Evolutionary conservation across 37 sponge, comb jelly and placozoan genomes (phyloP).

Genomic region (Diacarnus erythraeanus): DNA sequence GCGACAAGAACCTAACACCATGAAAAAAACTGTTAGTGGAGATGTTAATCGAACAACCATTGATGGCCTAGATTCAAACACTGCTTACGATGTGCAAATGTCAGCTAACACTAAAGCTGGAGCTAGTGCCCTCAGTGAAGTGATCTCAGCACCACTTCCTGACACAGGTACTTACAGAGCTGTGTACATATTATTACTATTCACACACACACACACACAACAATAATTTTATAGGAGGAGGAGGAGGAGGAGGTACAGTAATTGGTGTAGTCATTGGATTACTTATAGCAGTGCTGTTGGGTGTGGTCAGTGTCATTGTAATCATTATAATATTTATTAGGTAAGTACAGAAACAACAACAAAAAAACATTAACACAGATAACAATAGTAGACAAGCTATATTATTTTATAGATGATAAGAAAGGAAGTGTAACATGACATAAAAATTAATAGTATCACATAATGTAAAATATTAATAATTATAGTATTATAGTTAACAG

Average conservation of each 20-base stretch:
- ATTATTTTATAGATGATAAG: no score
- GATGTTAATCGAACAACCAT: neutral
- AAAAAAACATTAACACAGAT: no score
- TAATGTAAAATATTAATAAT: no score
- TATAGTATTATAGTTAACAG: no score
- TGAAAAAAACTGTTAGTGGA: neutral
- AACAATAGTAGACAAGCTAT: no score
- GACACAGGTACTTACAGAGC: neutral
- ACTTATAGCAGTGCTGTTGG: neutral
- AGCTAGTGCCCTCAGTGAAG: neutral
- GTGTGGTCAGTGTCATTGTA: neutral
- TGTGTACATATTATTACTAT: neutral
- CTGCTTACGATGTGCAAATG: constrained; percentile 12
- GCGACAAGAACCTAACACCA: neutral
- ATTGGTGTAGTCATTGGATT: neutral
- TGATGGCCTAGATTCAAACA: neutral
- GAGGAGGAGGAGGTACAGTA: neutral
- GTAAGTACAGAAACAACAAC: no score
- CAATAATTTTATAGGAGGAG: no score
- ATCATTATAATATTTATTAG: no score
- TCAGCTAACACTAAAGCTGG: constrained; percentile 22
- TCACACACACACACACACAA: no score
- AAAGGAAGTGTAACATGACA: no score
- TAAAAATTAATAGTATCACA: no score
- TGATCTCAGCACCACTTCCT: neutral